Evolutionary conservation across 2,113 vertebrate species (phyloP).

Genomic region (Typhlomys cinereus): DNA sequence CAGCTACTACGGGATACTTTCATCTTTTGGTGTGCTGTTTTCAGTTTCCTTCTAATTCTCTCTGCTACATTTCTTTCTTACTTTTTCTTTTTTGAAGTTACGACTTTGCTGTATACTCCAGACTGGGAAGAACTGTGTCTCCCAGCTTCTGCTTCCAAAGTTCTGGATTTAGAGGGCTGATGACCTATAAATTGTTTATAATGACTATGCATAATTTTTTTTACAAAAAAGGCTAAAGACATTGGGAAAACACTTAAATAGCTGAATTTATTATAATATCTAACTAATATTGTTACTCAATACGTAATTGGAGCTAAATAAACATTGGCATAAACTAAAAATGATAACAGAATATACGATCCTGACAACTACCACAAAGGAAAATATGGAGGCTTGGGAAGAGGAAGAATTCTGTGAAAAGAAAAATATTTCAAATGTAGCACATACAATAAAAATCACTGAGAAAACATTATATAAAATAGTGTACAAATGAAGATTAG

Average conservation of each 20-base stretch:
- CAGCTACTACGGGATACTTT: neutral
- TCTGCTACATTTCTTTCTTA: neutral
- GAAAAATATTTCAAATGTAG: slow-evolving; percentile 10
- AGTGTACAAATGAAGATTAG: neutral
- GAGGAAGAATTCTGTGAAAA: neutral
- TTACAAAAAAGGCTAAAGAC: slow-evolving; percentile 7
- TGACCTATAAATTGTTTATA: neutral
- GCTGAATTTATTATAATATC: slow-evolving; percentile 13
- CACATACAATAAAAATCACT: slow-evolving; percentile 35
- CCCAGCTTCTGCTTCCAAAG: neutral
- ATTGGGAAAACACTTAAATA: neutral
- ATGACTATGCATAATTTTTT: neutral
- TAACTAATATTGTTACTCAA: neutral
- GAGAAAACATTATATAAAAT: slow-evolving; percentile 26
- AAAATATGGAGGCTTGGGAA: neutral
- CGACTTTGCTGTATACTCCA: neutral
- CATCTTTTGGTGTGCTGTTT: neutral
- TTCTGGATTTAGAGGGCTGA: neutral
- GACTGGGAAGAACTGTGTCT: neutral
- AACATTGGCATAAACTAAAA: slow-evolving; percentile 9
- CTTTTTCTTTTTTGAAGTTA: neutral
- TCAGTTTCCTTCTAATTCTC: neutral
- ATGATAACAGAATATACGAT: slow-evolving; percentile 29
- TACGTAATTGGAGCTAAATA: slow-evolving; percentile 11
- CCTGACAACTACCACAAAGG: neutral